phyloP scores from a whole-genome alignment of 1,140 invertebrate genomes.

The Cotesia chilonis region DNA sequence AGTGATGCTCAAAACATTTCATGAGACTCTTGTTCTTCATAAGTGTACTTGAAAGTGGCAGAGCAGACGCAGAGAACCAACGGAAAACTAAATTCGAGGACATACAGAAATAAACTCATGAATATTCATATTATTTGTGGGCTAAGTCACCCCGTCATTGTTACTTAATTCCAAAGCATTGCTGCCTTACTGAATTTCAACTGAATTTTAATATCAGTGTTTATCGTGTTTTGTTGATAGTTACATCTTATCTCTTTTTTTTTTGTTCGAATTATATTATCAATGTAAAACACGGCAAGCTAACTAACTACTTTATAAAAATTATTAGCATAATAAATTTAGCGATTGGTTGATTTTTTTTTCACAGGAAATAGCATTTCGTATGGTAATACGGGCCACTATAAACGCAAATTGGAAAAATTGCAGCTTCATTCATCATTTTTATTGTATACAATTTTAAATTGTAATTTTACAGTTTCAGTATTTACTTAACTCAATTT shows the following conservation, averaged over 20 bases:
- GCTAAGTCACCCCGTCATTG: constrained; percentile 54
- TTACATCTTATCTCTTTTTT: background rate
- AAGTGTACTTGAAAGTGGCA: constrained; percentile 38
- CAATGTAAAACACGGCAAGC: too few species aligned
- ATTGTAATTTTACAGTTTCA: too few species aligned
- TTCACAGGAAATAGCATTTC: too few species aligned
- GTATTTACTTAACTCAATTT: too few species aligned
- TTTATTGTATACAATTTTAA: too few species aligned
- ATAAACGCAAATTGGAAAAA: too few species aligned
- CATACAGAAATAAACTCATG: constrained; percentile 54
- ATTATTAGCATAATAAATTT: too few species aligned
- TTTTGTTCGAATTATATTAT: too few species aligned
- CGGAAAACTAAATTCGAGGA: constrained; percentile 60
- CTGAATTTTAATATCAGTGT: constrained; percentile 3
- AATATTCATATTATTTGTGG: constrained; percentile 62
- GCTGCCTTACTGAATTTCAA: constrained; percentile 53
- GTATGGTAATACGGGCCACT: too few species aligned
- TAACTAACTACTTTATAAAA: too few species aligned
- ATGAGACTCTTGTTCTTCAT: constrained; percentile 5
- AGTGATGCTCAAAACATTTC: background rate
- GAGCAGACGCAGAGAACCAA: constrained; percentile 50
- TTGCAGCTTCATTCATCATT: too few species aligned
- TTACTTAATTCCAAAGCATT: constrained; percentile 46
- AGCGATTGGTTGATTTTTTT: too few species aligned
- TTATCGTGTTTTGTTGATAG: background rate